Percentiles rank a stretch among this genome's conserved stretches.
Conservation (phyloP, 2,797 vertebrate species). For the Spea hammondii region DNA sequence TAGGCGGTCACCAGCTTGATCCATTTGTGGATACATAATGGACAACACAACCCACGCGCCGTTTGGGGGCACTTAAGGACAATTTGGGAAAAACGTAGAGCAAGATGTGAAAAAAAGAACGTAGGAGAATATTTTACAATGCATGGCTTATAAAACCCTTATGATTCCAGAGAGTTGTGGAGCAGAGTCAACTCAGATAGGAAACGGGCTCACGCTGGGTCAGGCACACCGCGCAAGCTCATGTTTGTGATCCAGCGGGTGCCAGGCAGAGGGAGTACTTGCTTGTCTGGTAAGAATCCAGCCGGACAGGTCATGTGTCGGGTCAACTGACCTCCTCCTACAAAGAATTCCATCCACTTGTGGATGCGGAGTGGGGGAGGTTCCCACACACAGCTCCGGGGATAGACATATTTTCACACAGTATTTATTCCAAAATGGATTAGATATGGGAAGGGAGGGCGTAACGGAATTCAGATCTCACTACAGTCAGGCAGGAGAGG, state of each 20-base stretch:
- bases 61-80: too few species aligned
- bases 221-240: neutral
- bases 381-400: conserved; percentile 63
- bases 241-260: neutral
- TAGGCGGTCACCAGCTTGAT: too few species aligned
- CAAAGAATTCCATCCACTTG: conserved; percentile 71
- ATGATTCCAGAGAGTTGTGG: too few species aligned
- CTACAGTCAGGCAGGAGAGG: conserved; percentile 1
- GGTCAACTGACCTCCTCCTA: conserved; percentile 67
- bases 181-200: too few species aligned
- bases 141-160: too few species aligned
- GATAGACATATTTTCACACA: conserved; percentile 77
- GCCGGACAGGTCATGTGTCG: conserved; percentile 65
- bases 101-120: too few species aligned
- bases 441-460: conserved; percentile 51
- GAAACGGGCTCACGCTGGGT: neutral
- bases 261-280: conserved; percentile 40
- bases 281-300: conserved; percentile 47
- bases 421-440: conserved; percentile 71
- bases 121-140: too few species aligned
- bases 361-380: conserved; percentile 63
- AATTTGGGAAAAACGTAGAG: too few species aligned
- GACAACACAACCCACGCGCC: too few species aligned
- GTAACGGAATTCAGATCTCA: conserved; percentile 57
- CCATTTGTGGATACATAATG: too few species aligned